Conservation (phyloP, 1,140 invertebrate genomes). For the Sitophilus oryzae region DNA sequence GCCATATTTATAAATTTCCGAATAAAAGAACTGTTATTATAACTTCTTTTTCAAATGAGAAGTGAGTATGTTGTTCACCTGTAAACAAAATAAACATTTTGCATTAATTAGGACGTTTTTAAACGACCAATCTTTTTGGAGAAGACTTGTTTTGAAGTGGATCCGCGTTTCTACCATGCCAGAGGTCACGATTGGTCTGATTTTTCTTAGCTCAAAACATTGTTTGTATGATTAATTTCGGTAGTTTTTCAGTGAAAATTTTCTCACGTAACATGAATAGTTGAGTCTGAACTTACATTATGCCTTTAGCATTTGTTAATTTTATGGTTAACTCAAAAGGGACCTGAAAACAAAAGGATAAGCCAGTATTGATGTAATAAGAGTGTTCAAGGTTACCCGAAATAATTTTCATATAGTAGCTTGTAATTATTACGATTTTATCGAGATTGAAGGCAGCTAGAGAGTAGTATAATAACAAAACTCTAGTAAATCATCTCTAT, state of each 20-base stretch:
- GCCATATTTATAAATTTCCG: constrained; percentile 40
- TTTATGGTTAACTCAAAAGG: background rate
- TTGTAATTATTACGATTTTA: constrained; percentile 15
- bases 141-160: constrained; percentile 20
- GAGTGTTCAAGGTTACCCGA: constrained; percentile 31
- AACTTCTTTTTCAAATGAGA: constrained; percentile 33
- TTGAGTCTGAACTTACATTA: too few species aligned
- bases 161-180: constrained; percentile 29
- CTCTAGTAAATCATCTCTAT: background rate
- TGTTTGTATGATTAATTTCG: constrained; percentile 10
- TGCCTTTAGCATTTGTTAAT: background rate
- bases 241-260: background rate
- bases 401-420: constrained; percentile 16
- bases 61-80: constrained; percentile 27
- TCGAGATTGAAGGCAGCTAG: background rate
- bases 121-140: too few species aligned
- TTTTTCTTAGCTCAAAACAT: constrained; percentile 19
- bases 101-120: too few species aligned
- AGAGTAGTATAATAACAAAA: too few species aligned
- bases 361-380: constrained; percentile 24
- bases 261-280: too few species aligned
- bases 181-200: constrained; percentile 31
- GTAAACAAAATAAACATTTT: too few species aligned
- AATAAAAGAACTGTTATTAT: constrained; percentile 26
- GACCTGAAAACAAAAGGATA: constrained; percentile 17